Evolutionary conservation across 2,113 vertebrate genomes (phyloP), one percentile per base, ranked within the genome.

Genomic region (Anser brachyrhynchus): DNA sequence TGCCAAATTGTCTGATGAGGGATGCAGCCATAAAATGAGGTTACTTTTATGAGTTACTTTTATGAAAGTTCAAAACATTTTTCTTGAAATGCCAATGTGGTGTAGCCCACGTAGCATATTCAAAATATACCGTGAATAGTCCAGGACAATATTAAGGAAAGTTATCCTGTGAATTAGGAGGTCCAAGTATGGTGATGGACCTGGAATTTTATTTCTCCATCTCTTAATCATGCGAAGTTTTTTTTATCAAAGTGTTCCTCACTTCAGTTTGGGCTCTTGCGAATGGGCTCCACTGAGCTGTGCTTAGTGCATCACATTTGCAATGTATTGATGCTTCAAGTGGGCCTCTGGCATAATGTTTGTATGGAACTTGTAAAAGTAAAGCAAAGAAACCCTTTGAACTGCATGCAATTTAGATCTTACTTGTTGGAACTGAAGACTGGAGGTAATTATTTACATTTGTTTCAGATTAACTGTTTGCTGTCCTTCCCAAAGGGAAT

Each of bases 401-500:
- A 57, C 35, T 39, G 31, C 41, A 20, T 35, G 35, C n/a, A 64
- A 11, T 71, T 80, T 55, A 46, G 15, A 13, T 62, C 41, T 62
- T 54, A 26, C 33, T 65, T 75, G 13, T 21, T 71, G 62, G 44
- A 79, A 67, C 11, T 37, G 28, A 54, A 75, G 35, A 33, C 23
- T 69, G 29, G 15, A 49, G 57, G 33, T 62, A 74, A 58, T 76
- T 86, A n/a, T 52, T 89, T 90, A 65, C 41, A 58, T 79, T 90
- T 59, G 25, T 83, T 93, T 90, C 67, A 90, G 43, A 73, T 86
- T 43, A 90, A 39, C 43, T 66, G 23, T 80, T 87, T 81, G 20
- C 16, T 35, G 21, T 28, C 39, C 18, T 81, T 86, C 33, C 49
- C 80, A 43, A 76, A 91, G 61, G 41, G 41, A 55, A 49, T 67